phyloP scores from a whole-genome alignment of 1,140 invertebrate species.

The Cyclina sinensis region DNA sequence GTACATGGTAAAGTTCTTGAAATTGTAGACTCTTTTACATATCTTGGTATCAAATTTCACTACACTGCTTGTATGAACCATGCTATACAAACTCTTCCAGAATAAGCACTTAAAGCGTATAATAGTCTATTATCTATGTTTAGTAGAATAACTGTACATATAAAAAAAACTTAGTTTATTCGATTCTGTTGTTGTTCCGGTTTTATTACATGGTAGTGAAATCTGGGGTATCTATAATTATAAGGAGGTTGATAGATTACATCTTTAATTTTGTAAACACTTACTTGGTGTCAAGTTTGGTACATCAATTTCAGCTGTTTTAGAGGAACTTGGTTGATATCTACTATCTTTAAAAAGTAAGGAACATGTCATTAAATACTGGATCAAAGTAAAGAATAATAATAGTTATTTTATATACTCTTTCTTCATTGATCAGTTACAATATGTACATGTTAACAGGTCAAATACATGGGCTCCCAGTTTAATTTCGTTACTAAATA shows the following conservation, averaged over 20 bases:
- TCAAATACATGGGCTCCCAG: background rate
- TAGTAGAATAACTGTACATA: background rate
- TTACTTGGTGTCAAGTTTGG: background rate
- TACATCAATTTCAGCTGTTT: background rate
- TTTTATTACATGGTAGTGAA: constrained; percentile 25
- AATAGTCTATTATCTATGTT: background rate
- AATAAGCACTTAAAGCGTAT: constrained; percentile 1
- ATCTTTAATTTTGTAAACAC: constrained; percentile 35
- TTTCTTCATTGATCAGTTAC: background rate
- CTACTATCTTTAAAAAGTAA: background rate
- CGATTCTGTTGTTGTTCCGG: constrained; percentile 5
- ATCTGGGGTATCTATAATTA: constrained; percentile 21
- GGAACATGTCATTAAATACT: background rate
- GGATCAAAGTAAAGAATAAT: background rate
- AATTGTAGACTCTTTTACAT: constrained; percentile 16
- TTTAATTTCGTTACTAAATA: background rate
- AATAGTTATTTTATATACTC: background rate
- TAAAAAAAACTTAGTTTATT: constrained; percentile 22
- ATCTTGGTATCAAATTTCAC: constrained; percentile 10
- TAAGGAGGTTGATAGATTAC: background rate
- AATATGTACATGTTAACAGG: background rate
- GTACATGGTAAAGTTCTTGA: constrained; percentile 30
- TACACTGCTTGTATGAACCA: background rate
- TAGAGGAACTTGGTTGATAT: background rate
- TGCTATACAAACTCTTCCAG: background rate